Percentiles rank a stretch among this genome's conserved stretches.
phyloP scores from a whole-genome alignment of 2,888 invertebrate species.

The Thecophora atra region DNA sequence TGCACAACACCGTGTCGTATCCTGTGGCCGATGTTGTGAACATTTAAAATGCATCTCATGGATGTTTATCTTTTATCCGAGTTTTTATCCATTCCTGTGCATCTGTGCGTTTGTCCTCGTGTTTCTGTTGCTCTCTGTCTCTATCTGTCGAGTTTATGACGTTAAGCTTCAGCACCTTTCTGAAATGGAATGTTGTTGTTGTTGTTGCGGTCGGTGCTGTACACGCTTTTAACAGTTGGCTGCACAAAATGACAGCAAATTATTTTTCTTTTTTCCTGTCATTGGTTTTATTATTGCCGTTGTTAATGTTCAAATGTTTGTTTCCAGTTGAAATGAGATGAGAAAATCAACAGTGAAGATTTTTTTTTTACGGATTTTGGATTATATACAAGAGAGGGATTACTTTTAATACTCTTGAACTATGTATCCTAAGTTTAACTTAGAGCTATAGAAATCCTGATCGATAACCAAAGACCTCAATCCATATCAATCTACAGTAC shows the following conservation, averaged over 20 bases:
- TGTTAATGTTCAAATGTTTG: not conserved
- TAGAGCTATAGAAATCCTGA: too few relatives aligned
- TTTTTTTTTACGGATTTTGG: not conserved
- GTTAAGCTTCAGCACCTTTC: constrained; percentile 27
- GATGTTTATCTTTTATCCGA: constrained; percentile 13
- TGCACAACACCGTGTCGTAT: not conserved
- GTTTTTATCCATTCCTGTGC: constrained; percentile 1
- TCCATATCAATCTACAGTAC: too few relatives aligned
- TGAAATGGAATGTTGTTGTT: too few relatives aligned
- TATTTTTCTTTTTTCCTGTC: not conserved
- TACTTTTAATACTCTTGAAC: too few relatives aligned
- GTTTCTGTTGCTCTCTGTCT: not conserved
- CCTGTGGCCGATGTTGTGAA: not conserved
- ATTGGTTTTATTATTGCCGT: not conserved
- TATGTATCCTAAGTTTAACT: too few relatives aligned
- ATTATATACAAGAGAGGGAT: too few relatives aligned
- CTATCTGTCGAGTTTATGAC: constrained; percentile 23
- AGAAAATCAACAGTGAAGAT: not conserved
- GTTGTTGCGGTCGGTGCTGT: not conserved
- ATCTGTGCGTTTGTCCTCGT: not conserved
- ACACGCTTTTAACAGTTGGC: constrained; percentile 1
- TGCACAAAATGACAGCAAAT: constrained; percentile 19
- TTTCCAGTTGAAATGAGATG: not conserved
- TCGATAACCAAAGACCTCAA: too few relatives aligned
- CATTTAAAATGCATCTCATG: constrained; percentile 12